Evolutionary conservation across 23 tunicate species (phyloP), one percentile per base, ranked within the genome.

Genomic region (Halocynthia aurantium): DNA sequence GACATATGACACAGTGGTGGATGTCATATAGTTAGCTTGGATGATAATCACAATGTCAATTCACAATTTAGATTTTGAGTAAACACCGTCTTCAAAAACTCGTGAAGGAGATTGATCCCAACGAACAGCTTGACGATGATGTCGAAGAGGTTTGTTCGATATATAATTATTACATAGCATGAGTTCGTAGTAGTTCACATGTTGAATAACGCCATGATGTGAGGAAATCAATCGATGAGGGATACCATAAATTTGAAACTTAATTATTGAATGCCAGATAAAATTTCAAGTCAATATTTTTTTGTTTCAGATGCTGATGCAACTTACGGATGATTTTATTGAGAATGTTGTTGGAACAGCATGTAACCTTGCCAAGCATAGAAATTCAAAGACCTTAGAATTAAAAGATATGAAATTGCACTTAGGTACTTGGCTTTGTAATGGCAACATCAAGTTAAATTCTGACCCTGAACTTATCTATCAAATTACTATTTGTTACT

Each of bases 121-220:
- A 90, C 15, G 87, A 78, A 22, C 97, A 91, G 76, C 84, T 91
- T 57, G 97, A 91, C 57, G 97, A 91, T 7, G 97, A 91, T 65
- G 88, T 86, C 5, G 97, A 91, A 77, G 97, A 91, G 82, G 93
- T 87, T 20, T 68, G 44, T n/a, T 68, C 2, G 44, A 0, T 12
- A 2, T 21, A 20, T n/a, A 68, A 68, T 20, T n/a, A 17, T 20
- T 5, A n/a, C 20, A 12, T 17, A 68, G 40, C 20, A 12, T 68
- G 44, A 17, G 40, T 20, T 68, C 4, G 40, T 12, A 60, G 17
- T 60, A 60, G 17, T 57, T 11, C 62, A 57, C 62, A 13, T 57
- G 62, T 4, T 60, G 64, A 17, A 60, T 15, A 60, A 60, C n/a
- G n/a, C 4, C 64, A 1, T 60, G n/a, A 60, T 15, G n/a, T 17